These are phyloP conservation scores for Drosophila micromelanica DNA, from an alignment of 1,140 invertebrate species.

Conservation along the genomic window DNA sequence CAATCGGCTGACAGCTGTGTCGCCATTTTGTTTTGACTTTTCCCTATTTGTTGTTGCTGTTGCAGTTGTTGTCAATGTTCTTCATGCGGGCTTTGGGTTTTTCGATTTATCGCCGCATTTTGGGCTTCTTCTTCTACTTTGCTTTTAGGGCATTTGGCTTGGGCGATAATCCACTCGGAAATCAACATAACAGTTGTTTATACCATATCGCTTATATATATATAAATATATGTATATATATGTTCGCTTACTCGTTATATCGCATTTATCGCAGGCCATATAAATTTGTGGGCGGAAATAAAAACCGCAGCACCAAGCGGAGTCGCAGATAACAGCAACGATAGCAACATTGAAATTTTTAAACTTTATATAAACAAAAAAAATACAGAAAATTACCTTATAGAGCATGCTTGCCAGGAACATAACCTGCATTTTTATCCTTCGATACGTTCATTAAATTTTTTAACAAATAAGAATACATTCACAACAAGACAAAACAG, in stretches of 20 bases:
- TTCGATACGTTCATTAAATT: too few species aligned
- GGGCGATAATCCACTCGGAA: constrained; percentile 17
- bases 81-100: constrained; percentile 21
- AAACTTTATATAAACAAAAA: constrained; percentile 41
- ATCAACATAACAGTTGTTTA: constrained; percentile 7
- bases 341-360: constrained; percentile 55
- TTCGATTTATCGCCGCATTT: constrained; percentile 27
- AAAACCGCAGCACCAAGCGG: constrained; percentile 41
- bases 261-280: constrained; percentile 66
- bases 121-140: constrained; percentile 18
- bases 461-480: too few species aligned
- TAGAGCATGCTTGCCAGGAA: background rate
- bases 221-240: constrained; percentile 2
- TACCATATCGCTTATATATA: constrained; percentile 13
- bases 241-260: constrained; percentile 36
- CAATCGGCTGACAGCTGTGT: constrained; percentile 51
- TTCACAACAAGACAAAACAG: too few species aligned
- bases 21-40: constrained; percentile 68
- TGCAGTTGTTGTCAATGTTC: background rate
- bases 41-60: constrained; percentile 18
- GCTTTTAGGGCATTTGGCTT: background rate
- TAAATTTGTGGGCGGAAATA: constrained; percentile 79
- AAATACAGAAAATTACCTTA: background rate
- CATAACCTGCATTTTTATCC: background rate
- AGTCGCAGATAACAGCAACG: constrained; percentile 48